Conservation (phyloP, 2,797 vertebrate genomes). For the Phyllotis vaccarum region DNA sequence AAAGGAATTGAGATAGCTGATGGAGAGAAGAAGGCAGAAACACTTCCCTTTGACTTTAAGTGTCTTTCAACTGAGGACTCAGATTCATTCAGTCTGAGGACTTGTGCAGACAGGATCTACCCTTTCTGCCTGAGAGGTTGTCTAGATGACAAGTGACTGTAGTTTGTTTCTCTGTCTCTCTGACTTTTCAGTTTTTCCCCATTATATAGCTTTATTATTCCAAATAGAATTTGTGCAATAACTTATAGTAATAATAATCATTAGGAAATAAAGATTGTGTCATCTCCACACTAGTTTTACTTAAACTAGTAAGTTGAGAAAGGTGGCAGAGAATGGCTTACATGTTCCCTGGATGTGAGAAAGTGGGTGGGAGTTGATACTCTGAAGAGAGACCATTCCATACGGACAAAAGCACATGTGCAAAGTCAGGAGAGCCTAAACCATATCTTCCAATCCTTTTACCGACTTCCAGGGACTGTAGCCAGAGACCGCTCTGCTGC, state of each 20-base stretch:
- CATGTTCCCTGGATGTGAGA: not conserved
- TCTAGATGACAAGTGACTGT: too few relatives aligned
- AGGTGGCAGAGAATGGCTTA: not conserved
- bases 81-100: too few relatives aligned
- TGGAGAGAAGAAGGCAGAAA: too few relatives aligned
- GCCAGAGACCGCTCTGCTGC: not conserved
- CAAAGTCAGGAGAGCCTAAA: not conserved
- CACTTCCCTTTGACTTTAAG: too few relatives aligned
- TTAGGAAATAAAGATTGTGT: not conserved
- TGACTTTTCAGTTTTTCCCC: too few relatives aligned
- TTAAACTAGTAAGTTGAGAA: not conserved
- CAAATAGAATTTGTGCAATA: too few relatives aligned
- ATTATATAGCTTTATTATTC: too few relatives aligned
- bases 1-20: too few relatives aligned
- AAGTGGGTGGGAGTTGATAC: not conserved
- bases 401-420: not conserved
- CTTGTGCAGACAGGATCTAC: too few relatives aligned
- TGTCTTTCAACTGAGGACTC: too few relatives aligned
- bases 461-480: not conserved
- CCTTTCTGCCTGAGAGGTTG: too few relatives aligned
- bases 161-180: too few relatives aligned
- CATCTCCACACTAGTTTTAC: not conserved
- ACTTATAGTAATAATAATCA: not conserved
- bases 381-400: not conserved
- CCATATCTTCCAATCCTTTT: not conserved